Evolutionary conservation across 2,888 invertebrate species (phyloP).

Genomic region (Hydroisotoma schaefferi): DNA sequence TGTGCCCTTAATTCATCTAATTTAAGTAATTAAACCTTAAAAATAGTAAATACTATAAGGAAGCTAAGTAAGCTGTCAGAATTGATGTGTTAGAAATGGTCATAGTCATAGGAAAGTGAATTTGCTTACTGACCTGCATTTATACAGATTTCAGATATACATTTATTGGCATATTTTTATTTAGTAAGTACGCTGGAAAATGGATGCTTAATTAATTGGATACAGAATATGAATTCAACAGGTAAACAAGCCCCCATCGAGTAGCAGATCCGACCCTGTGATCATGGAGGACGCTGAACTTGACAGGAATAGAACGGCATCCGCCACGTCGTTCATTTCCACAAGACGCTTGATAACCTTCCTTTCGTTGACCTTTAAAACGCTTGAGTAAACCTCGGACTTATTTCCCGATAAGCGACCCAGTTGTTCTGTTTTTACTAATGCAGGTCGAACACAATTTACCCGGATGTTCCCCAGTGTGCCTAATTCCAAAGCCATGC

Average conservation of each 20-base stretch:
- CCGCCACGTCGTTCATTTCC: conserved; percentile 22
- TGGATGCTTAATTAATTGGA: no score
- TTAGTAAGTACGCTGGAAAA: no score
- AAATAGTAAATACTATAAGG: no score
- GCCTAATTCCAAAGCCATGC: conserved; percentile 25
- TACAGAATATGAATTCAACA: conserved; percentile 16
- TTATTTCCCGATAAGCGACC: conserved; percentile 22
- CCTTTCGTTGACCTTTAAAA: conserved; percentile 19
- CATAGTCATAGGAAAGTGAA: no score
- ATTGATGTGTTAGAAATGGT: no score
- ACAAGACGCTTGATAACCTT: conserved; percentile 22
- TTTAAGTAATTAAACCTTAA: no score
- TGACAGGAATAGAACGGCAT: conserved; percentile 25
- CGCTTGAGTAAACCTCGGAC: conserved; percentile 15
- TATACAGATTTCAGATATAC: no score
- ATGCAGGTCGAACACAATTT: conserved; percentile 24
- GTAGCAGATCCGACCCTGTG: conserved; percentile 26
- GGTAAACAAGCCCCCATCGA: conserved; percentile 25
- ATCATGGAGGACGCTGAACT: conserved; percentile 21
- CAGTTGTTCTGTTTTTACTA: conserved; percentile 23
- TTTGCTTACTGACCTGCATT: no score
- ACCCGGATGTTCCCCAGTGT: conserved; percentile 19
- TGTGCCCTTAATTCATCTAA: no score
- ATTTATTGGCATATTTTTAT: no score
- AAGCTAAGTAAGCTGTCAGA: no score